Percentiles rank a stretch among this genome's conserved stretches.
These are phyloP conservation scores for Noctua janthe DNA, from an alignment of 2,888 invertebrate genomes.

Conservation along the genomic window DNA sequence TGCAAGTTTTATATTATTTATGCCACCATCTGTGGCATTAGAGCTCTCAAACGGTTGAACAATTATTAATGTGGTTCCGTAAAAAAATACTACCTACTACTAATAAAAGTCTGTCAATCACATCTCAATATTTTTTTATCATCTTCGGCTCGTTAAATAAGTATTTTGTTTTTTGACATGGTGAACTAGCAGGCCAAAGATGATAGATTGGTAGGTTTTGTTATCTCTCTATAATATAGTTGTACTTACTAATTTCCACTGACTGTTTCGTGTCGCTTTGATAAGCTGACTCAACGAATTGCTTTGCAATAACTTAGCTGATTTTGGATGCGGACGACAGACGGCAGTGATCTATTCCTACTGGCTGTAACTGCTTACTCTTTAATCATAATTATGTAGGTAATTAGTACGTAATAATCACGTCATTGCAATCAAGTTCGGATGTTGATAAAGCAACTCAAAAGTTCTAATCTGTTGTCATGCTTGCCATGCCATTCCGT, in stretches of 20 bases:
- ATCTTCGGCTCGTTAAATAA: neutral
- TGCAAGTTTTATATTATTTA: neutral
- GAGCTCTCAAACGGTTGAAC: neutral
- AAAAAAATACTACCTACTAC: neutral
- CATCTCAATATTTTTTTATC: neutral
- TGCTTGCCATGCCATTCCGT: neutral
- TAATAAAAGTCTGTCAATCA: neutral
- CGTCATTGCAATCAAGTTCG: neutral
- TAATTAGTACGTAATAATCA: neutral
- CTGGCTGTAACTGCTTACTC: neutral
- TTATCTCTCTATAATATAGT: neutral
- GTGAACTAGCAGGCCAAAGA: conserved; percentile 2
- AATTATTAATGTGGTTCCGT: neutral
- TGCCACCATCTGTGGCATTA: neutral
- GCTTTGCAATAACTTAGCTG: neutral
- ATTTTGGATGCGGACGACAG: neutral
- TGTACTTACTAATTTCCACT: neutral
- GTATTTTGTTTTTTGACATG: neutral
- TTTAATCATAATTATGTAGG: neutral
- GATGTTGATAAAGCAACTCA: neutral
- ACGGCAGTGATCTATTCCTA: neutral
- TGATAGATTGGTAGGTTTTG: neutral
- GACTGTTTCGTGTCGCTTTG: neutral
- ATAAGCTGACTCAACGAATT: neutral
- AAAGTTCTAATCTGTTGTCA: neutral